phyloP scores from a whole-genome alignment of 2,888 invertebrate genomes.

The Dynastes grantii region DNA sequence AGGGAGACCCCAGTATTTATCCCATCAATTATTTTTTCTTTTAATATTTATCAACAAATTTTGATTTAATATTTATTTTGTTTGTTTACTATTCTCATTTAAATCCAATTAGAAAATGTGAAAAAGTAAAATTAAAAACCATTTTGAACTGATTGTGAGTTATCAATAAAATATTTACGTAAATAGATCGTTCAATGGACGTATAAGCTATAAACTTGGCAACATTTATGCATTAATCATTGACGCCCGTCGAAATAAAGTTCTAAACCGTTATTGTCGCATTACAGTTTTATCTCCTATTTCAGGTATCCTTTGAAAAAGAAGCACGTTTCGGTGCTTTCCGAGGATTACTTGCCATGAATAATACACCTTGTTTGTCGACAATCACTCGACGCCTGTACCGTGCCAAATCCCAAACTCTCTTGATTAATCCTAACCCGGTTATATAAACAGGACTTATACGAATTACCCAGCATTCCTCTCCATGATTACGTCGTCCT shows the following conservation, averaged over 20 bases:
- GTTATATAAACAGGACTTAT: conserved; percentile 51
- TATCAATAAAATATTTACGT: too few relatives aligned
- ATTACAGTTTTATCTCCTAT: neutral
- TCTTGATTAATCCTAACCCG: conserved; percentile 48
- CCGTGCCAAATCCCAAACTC: conserved; percentile 44
- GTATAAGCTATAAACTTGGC: too few relatives aligned
- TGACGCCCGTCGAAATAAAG: neutral
- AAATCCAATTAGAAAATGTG: too few relatives aligned
- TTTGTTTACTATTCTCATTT: too few relatives aligned
- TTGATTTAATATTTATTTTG: too few relatives aligned
- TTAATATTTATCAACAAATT: too few relatives aligned
- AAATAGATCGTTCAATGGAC: too few relatives aligned
- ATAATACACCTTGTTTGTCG: conserved; percentile 42
- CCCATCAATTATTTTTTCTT: too few relatives aligned
- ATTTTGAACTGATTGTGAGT: too few relatives aligned
- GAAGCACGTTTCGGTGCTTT: conserved; percentile 23
- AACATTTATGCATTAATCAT: too few relatives aligned
- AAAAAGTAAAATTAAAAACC: too few relatives aligned
- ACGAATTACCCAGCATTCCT: conserved; percentile 41
- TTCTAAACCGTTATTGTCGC: neutral
- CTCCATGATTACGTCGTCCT: neutral
- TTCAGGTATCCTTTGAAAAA: conserved; percentile 2
- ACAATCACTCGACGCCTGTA: conserved; percentile 40
- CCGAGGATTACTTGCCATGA: conserved; percentile 35
- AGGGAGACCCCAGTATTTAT: too few relatives aligned